phyloP scores from a whole-genome alignment of 2,113 vertebrate genomes.

The Chloropsis cyanopogon region DNA sequence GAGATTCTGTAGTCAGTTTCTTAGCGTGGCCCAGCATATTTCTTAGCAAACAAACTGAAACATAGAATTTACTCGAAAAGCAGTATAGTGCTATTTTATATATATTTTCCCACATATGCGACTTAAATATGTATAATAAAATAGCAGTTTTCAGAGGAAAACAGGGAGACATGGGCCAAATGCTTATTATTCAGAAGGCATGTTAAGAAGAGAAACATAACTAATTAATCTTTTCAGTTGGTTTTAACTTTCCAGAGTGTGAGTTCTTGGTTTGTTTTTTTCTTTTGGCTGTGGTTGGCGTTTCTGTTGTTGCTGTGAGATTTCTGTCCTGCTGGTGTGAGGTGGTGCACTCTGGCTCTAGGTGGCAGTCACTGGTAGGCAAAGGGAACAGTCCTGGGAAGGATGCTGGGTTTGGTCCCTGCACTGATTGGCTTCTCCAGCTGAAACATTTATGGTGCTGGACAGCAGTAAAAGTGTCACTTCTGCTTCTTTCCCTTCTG shows the following conservation, averaged over 20 bases:
- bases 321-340: background rate
- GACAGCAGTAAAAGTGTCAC: background rate
- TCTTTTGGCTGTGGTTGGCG: background rate
- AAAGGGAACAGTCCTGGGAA: background rate
- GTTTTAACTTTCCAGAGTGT: background rate
- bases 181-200: background rate
- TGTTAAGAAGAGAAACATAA: background rate
- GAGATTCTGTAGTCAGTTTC: background rate
- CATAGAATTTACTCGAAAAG: background rate
- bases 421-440: background rate
- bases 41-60: background rate
- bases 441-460: slow-evolving; percentile 6
- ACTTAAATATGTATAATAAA: background rate
- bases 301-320: background rate
- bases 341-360: background rate
- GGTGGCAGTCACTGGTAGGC: slow-evolving; percentile 43
- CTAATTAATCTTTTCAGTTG: background rate
- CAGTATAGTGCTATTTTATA: background rate
- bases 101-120: rapidly evolving
- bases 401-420: background rate
- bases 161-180: background rate
- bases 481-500: background rate
- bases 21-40: background rate
- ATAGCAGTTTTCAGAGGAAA: background rate
- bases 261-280: background rate